Percentiles rank a stretch among this genome's conserved stretches.
Evolutionary conservation across 2,113 vertebrate genomes (phyloP).

Genomic region (Gymnobelideus leadbeateri): DNA sequence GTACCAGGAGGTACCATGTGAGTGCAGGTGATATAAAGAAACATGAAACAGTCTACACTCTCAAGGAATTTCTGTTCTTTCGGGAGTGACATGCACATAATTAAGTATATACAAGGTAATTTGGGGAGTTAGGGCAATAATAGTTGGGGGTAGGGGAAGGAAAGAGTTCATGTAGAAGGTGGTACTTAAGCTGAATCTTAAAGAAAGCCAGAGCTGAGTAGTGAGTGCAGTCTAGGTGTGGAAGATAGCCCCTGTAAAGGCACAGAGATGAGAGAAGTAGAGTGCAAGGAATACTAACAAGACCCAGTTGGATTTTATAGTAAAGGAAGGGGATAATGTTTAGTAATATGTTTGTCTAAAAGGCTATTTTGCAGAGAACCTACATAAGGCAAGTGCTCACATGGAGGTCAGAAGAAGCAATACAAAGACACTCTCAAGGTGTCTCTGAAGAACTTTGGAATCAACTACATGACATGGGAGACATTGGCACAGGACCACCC

Average conservation of each 20-base stretch:
- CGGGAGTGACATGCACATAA: neutral
- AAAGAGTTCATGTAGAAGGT: neutral
- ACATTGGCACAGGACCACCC: too few relatives aligned
- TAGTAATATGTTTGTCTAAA: neutral
- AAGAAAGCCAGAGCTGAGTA: neutral
- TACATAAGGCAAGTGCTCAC: too few relatives aligned
- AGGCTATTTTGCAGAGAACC: too few relatives aligned
- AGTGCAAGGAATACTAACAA: neutral
- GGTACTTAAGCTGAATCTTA: neutral
- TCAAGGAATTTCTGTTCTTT: neutral
- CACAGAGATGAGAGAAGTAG: neutral
- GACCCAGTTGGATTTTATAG: neutral
- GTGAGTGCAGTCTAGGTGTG: neutral
- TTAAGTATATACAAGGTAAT: neutral
- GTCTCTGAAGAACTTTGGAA: too few relatives aligned
- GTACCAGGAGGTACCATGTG: neutral
- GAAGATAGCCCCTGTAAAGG: neutral
- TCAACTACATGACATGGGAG: too few relatives aligned
- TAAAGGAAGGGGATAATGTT: neutral
- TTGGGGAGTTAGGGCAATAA: neutral
- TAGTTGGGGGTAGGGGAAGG: neutral
- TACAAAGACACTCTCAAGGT: too few relatives aligned
- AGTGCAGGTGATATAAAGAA: neutral
- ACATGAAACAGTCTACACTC: neutral
- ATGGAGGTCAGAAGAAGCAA: too few relatives aligned